These are phyloP conservation scores for Tenthredo notha DNA, from an alignment of 2,888 invertebrate species.

Conservation along the genomic window DNA sequence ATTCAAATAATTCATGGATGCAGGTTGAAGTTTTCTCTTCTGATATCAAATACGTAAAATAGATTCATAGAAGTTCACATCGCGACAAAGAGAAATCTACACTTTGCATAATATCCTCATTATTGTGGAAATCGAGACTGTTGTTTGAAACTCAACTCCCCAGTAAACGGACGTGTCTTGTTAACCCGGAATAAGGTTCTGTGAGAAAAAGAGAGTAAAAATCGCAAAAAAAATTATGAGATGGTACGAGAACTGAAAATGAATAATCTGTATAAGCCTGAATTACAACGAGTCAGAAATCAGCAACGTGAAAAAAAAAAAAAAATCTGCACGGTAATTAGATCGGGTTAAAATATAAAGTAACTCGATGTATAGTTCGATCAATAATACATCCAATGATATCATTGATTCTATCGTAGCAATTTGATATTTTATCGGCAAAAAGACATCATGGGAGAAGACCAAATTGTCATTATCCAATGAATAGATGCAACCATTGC, in stretches of 20 bases:
- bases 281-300: background rate
- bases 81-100: background rate
- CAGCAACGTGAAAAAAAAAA: background rate
- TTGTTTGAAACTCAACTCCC: background rate
- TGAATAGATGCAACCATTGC: background rate
- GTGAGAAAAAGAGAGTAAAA: background rate
- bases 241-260: background rate
- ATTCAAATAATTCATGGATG: constrained; percentile 2
- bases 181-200: constrained; percentile 2
- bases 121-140: background rate
- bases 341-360: background rate
- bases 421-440: no score
- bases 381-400: background rate
- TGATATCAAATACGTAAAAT: constrained; percentile 4
- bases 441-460: background rate
- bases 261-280: background rate
- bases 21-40: background rate
- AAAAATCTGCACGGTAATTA: background rate
- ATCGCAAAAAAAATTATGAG: no score
- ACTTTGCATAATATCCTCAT: constrained; percentile 25
- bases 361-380: background rate
- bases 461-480: background rate
- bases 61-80: background rate
- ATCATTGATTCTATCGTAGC: background rate
- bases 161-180: background rate